Percentiles rank a stretch among this genome's conserved stretches.
phyloP scores from a whole-genome alignment of 2,113 vertebrate species.

The Platysternon megacephalum region DNA sequence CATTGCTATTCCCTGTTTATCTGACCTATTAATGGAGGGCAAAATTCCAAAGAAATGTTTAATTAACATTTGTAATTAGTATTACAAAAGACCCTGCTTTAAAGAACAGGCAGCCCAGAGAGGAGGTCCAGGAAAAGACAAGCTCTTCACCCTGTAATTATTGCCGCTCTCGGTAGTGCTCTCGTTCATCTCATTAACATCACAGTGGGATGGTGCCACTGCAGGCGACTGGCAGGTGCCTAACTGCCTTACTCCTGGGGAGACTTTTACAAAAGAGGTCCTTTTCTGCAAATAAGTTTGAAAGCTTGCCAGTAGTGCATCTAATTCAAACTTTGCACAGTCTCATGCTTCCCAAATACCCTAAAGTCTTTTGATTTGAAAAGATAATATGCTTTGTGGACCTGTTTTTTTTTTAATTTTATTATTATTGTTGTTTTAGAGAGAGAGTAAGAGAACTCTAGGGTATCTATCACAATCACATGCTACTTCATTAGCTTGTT shows the following conservation, averaged over 20 bases:
- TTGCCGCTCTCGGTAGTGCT: constrained; percentile 67
- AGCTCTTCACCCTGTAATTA: constrained; percentile 79
- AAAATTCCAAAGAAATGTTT: constrained; percentile 80
- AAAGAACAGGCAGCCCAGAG: constrained; percentile 63
- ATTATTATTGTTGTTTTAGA: not conserved
- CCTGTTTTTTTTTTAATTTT: not conserved
- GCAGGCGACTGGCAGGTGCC: constrained; percentile 71
- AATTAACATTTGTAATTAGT: constrained; percentile 82
- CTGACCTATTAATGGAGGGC: constrained; percentile 77
- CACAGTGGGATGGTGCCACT: constrained; percentile 77
- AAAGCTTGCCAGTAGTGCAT: constrained; percentile 60
- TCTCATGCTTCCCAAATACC: constrained; percentile 18
- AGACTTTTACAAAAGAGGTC: constrained; percentile 71
- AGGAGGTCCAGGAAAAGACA: constrained; percentile 75
- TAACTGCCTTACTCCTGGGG: constrained; percentile 71
- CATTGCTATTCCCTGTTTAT: constrained; percentile 72
- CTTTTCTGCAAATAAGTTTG: constrained; percentile 74
- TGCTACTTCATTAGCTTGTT: not conserved
- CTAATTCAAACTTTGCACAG: constrained; percentile 35
- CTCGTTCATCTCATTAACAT: constrained; percentile 81
- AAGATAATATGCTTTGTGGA: not conserved
- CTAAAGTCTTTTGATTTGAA: constrained; percentile 22
- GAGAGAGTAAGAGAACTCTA: not conserved
- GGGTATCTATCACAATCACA: not conserved
- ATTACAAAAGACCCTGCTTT: constrained; percentile 76